A percentile compares a stretch with the other conserved stretches of the same genome.
phyloP scores from a whole-genome alignment of 2,797 vertebrate species.

The Chelidonichthys spinosus region DNA sequence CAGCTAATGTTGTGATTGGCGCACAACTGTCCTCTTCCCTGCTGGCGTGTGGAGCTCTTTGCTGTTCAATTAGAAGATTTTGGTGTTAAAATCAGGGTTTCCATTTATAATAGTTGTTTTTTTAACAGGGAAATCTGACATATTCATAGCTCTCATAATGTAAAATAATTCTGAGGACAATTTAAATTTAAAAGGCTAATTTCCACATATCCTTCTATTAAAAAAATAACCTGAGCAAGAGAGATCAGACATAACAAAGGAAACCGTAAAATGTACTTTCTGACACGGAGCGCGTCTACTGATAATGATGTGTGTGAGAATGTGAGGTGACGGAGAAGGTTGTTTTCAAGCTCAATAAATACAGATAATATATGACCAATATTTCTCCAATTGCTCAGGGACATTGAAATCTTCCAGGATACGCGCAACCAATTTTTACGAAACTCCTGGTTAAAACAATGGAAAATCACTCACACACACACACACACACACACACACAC shows the following conservation, averaged over 20 bases:
- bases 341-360: background rate
- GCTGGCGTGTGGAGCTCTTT: background rate
- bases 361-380: background rate
- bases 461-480: slow-evolving; percentile 14
- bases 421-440: too few relatives aligned
- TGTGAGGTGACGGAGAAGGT: background rate
- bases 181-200: background rate
- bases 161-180: background rate
- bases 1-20: slow-evolving; percentile 48
- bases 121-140: background rate
- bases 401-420: background rate
- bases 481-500: slow-evolving; percentile 38
- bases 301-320: background rate
- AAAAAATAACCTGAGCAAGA: background rate
- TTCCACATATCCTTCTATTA: background rate
- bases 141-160: background rate
- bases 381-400: background rate
- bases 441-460: slow-evolving; percentile 20
- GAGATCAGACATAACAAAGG: background rate
- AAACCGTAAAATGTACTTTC: background rate
- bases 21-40: slow-evolving; percentile 5
- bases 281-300: too few relatives aligned
- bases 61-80: slow-evolving; percentile 17
- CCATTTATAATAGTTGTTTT: background rate
- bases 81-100: background rate